A percentile compares a stretch with the other conserved stretches of the same genome.
These are phyloP conservation scores for Cosmia trapezina DNA, from an alignment of 2,888 invertebrate species.

Conservation along the genomic window DNA sequence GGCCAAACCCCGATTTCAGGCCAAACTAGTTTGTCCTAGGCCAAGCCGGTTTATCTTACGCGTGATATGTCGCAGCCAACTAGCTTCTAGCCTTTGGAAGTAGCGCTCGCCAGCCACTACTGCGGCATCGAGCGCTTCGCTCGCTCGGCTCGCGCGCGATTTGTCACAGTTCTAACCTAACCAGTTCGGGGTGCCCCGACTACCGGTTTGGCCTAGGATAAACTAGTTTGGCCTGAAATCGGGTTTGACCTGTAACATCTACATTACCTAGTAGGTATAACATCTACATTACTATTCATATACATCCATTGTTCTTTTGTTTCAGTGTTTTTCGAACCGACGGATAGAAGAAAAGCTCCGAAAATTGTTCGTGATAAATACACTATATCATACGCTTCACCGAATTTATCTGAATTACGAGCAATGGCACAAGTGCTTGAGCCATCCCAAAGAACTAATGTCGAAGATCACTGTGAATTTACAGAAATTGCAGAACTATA, in stretches of 20 bases:
- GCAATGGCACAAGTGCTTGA: constrained; percentile 91
- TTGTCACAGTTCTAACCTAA: no score
- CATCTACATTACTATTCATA: neutral
- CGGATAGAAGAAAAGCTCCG: constrained; percentile 94
- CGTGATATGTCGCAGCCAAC: no score
- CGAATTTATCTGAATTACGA: constrained; percentile 94
- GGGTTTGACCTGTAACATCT: neutral
- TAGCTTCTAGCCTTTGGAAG: no score
- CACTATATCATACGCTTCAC: constrained; percentile 92
- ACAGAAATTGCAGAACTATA: constrained; percentile 76
- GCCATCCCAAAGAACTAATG: constrained; percentile 65
- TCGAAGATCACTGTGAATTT: constrained; percentile 62
- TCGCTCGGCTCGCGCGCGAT: no score
- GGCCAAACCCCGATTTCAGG: no score
- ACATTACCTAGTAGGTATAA: neutral
- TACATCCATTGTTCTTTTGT: constrained; percentile 79
- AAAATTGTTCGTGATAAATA: constrained; percentile 91
- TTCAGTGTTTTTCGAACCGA: constrained; percentile 97
- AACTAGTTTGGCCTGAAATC: no score
- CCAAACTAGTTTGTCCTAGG: no score
- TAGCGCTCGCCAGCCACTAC: no score
- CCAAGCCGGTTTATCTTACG: no score
- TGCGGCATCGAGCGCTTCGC: no score
- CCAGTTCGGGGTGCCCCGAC: no score
- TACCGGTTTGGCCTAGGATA: no score